Base-by-base conservation (phyloP, 2,888 invertebrate species). In the Alentia gelatinosa region DNA sequence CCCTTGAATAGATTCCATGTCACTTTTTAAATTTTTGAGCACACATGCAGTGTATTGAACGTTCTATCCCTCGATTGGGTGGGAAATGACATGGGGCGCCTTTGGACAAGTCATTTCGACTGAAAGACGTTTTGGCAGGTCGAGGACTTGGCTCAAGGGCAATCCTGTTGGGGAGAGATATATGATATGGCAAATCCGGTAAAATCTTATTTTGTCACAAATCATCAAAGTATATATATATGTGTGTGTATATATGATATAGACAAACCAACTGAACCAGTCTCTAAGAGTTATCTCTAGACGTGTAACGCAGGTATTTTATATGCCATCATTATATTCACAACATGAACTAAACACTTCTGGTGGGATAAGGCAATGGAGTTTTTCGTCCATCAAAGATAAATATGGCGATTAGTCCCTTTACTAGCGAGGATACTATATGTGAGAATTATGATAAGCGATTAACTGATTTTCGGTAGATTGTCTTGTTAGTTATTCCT, bases 401-500 rank as follows among this genome's bases (percentile, higher is more conserved):
- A 74, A 74, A 74, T 74, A 74, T 33, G 4, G 30, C n/a, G 37
- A 3, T 37, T 37, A 79, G 39, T 37, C 19, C 39, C 39, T 19
- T 79, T 79, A 7, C 68, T 68, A 3, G 30, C n/a, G 30, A 1
- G 30, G 33, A 68, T 3, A 26, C 37, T 79, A 79, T 37, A 79
- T 15, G 74, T 79, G 39, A 33, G 5, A n/a, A 74, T 33, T 33
- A 33, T 35, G 3, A 79, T 23, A 74, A 37, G 39, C 79, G 79
- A 19, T 79, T 79, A 79, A 1, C 39, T 79, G 15, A 63, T 5
- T 19, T 5, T 79, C 39, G 19, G 79, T 37, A 79, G 37, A 15
- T 39, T 35, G 37, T 79, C 79, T 79, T 33, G 79, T 79, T 79
- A 79, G 79, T 79, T 37, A 37, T 79, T 79, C 79, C 39, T 37